Percentiles rank a stretch among this genome's conserved stretches.
phyloP scores from a whole-genome alignment of 2,113 vertebrate genomes.

The Mystacornis crossleyi region DNA sequence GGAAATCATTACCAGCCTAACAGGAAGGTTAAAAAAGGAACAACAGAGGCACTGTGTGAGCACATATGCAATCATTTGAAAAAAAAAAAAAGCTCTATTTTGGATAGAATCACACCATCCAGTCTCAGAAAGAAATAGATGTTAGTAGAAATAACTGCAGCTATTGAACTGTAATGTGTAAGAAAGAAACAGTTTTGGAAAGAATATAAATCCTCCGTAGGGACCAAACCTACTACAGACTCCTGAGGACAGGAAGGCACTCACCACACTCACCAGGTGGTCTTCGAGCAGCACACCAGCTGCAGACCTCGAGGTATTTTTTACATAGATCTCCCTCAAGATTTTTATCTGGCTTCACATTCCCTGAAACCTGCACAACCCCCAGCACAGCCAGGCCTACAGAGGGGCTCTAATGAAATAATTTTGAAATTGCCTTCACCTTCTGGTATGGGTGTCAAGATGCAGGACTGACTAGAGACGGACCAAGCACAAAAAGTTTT shows the following conservation, averaged over 20 bases:
- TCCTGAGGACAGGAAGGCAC: not conserved
- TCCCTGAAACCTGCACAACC: not conserved
- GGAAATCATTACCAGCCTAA: slow-evolving; percentile 18
- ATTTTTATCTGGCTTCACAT: not conserved
- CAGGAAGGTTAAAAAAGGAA: slow-evolving; percentile 11
- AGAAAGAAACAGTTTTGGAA: not conserved
- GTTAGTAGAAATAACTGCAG: not conserved
- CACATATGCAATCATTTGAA: not conserved
- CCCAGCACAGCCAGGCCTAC: not conserved
- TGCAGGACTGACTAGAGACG: not conserved
- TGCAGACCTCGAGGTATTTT: not conserved
- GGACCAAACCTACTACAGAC: not conserved
- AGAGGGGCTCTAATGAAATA: not conserved
- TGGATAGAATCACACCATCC: not conserved
- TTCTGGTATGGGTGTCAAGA: not conserved
- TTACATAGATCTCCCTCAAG: not conserved
- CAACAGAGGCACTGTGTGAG: not conserved
- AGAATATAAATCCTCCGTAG: not conserved
- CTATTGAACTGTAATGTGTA: not conserved
- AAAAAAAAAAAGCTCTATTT: not conserved
- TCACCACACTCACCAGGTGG: not conserved
- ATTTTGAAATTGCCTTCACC: not conserved
- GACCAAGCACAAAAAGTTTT: not conserved
- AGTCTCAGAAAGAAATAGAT: not conserved
- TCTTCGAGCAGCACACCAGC: not conserved